A percentile compares a stretch with the other conserved stretches of the same genome.
Evolutionary conservation across 2,113 vertebrate genomes (phyloP).

Genomic region (Carassius gibelio): DNA sequence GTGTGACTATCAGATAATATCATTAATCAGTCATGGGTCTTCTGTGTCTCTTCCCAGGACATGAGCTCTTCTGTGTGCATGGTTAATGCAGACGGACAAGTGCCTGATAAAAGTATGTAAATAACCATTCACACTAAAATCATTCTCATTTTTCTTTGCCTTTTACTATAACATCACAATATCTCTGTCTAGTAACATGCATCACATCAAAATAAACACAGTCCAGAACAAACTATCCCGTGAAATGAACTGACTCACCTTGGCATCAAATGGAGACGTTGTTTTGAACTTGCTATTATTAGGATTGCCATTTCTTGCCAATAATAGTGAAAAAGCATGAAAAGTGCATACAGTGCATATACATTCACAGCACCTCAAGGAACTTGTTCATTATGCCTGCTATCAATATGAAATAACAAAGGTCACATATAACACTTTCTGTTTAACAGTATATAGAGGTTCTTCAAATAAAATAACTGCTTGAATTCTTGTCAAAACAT

Average conservation of each 20-base stretch:
- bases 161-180: neutral
- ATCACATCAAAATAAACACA: neutral
- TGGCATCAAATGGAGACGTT: too few species aligned
- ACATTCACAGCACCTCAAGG: too few species aligned
- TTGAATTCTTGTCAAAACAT: too few species aligned
- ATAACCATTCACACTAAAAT: slow-evolving; percentile 52
- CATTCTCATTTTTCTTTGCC: neutral
- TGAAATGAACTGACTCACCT: too few species aligned
- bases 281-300: neutral
- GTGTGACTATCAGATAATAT: neutral
- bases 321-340: too few species aligned
- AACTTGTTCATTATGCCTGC: too few species aligned
- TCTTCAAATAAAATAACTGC: too few species aligned
- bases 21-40: neutral
- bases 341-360: too few species aligned
- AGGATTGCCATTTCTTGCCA: too few species aligned
- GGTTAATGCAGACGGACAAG: slow-evolving; percentile 67
- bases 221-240: neutral
- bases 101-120: slow-evolving; percentile 70
- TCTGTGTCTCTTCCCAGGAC: slow-evolving; percentile 63
- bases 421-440: too few species aligned
- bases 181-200: neutral
- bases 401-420: too few species aligned
- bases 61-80: slow-evolving; percentile 77
- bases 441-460: too few species aligned